These are phyloP conservation scores for Ceratina australensis DNA, from an alignment of 1,140 invertebrate genomes.

Conservation along the genomic window DNA sequence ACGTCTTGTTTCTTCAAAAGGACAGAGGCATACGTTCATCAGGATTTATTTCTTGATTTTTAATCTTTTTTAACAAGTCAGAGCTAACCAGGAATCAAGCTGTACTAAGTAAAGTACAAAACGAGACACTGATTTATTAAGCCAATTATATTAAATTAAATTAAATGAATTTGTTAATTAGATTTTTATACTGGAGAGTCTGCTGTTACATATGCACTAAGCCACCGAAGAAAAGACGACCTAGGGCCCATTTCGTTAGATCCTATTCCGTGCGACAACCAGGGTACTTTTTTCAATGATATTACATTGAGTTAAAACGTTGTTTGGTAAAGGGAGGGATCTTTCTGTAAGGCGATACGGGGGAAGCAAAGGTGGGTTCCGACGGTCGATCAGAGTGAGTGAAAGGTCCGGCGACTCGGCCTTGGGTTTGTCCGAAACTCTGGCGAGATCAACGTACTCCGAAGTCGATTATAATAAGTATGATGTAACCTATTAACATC, in stretches of 20 bases:
- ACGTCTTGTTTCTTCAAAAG: too few relatives aligned
- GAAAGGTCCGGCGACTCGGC: constrained; percentile 85
- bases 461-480: constrained; percentile 81
- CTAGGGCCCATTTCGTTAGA: constrained; percentile 67
- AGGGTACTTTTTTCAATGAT: constrained; percentile 62
- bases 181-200: constrained; percentile 93
- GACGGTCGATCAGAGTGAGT: constrained; percentile 84
- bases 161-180: constrained; percentile 64
- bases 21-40: too few relatives aligned
- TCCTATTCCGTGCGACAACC: constrained; percentile 72
- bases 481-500: neutral
- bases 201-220: constrained; percentile 94
- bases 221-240: constrained; percentile 84
- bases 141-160: neutral
- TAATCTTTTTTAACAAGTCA: too few relatives aligned
- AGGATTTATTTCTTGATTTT: too few relatives aligned
- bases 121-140: too few relatives aligned
- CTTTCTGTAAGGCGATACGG: constrained; percentile 70
- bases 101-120: too few relatives aligned
- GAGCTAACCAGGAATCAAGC: too few relatives aligned
- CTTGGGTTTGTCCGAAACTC: constrained; percentile 79
- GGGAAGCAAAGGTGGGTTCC: constrained; percentile 76
- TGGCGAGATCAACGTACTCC: constrained; percentile 81
- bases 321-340: neutral
- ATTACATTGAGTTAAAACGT: too few relatives aligned